A percentile compares a stretch with the other conserved stretches of the same genome.
These are phyloP conservation scores for Spondyliosoma cantharus DNA, from an alignment of 2,797 vertebrate species.

Conservation along the genomic window DNA sequence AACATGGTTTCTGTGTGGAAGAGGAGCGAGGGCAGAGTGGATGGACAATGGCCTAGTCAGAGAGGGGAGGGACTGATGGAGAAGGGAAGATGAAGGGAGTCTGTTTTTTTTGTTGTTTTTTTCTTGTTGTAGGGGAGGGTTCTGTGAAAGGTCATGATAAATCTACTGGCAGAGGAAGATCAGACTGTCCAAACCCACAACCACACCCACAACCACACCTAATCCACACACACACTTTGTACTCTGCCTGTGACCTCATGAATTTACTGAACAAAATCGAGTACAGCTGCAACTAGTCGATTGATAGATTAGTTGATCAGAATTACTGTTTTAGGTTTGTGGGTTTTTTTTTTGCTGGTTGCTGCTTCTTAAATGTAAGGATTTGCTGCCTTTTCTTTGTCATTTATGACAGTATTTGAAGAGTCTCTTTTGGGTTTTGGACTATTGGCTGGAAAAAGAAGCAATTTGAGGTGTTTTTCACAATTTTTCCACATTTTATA, in stretches of 20 bases:
- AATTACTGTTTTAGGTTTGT: too few relatives aligned
- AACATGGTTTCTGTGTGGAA: slow-evolving; percentile 46
- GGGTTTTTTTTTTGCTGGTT: too few relatives aligned
- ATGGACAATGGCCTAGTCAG: slow-evolving; percentile 65
- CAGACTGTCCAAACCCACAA: slow-evolving; percentile 28
- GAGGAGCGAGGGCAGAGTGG: slow-evolving; percentile 16
- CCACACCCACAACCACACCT: not conserved
- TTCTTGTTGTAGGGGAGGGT: slow-evolving; percentile 37
- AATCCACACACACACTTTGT: slow-evolving; percentile 1
- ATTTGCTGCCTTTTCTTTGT: too few relatives aligned
- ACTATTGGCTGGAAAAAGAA: too few relatives aligned
- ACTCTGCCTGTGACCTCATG: not conserved
- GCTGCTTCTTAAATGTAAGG: too few relatives aligned
- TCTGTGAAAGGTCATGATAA: slow-evolving; percentile 46
- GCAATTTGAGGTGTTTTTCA: too few relatives aligned
- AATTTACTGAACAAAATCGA: slow-evolving; percentile 9
- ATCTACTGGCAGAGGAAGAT: slow-evolving; percentile 55
- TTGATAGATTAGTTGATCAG: too few relatives aligned
- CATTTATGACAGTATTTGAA: too few relatives aligned
- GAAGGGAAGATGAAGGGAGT: slow-evolving; percentile 59
- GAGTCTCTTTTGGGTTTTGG: too few relatives aligned
- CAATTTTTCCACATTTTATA: too few relatives aligned
- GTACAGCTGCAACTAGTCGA: too few relatives aligned
- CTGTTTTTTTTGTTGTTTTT: slow-evolving; percentile 33
- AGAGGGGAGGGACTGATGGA: slow-evolving; percentile 43